Percentiles rank a stretch among this genome's conserved stretches.
Conservation (phyloP, 2,797 vertebrate genomes). For the Chloroceryle amazona region DNA sequence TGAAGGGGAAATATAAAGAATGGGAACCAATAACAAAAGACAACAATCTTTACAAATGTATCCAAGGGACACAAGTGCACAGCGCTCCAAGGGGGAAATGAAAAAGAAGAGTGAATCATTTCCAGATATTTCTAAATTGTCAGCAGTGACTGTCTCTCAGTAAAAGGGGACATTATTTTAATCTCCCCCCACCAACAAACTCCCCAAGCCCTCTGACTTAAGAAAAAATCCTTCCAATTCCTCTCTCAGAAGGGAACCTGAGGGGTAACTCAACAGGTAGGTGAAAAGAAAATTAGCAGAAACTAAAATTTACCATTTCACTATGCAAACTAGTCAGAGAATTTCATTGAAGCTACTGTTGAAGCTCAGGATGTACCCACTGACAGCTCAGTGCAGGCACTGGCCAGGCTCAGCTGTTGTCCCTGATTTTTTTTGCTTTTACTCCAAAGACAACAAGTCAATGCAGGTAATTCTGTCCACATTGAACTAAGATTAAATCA, state of each 20-base stretch:
- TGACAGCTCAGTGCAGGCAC: not conserved
- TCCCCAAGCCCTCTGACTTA: not conserved
- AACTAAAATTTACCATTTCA: not conserved
- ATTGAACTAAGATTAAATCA: not conserved
- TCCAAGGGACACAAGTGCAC: not conserved
- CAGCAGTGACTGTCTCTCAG: not conserved
- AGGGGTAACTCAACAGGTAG: not conserved
- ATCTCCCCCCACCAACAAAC: not conserved
- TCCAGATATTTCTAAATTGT: not conserved
- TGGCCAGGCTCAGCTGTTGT: rapidly evolving
- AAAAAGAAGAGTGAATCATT: not conserved
- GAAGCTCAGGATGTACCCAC: not conserved
- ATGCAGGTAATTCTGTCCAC: not conserved
- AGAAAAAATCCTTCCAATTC: not conserved
- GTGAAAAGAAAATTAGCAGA: not conserved
- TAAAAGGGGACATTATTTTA: not conserved
- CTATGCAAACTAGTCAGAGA: not conserved
- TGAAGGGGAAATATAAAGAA: constrained; percentile 36
- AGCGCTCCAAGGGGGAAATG: not conserved
- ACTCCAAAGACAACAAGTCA: not conserved
- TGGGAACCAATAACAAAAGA: constrained; percentile 42
- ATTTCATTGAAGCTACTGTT: not conserved
- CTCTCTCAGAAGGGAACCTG: not conserved
- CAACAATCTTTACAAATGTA: constrained; percentile 3
- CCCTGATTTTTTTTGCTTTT: not conserved